Conservation (phyloP, 2,888 invertebrate species). For the Leptothorax acervorum region DNA sequence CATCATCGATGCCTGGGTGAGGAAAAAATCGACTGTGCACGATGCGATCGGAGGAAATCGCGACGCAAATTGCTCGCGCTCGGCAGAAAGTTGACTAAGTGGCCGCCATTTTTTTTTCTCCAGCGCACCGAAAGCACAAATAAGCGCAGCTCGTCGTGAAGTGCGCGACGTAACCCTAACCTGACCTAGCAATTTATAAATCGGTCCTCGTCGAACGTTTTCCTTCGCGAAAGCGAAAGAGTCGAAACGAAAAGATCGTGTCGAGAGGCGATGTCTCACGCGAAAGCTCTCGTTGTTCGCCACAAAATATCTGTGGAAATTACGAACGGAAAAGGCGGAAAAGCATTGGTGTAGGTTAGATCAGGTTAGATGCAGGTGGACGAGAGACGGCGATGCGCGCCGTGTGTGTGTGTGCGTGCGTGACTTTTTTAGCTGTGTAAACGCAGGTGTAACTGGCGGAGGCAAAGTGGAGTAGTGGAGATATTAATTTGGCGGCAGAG, state of each 20-base stretch:
- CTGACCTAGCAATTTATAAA: neutral
- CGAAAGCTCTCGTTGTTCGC: neutral
- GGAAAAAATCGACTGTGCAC: neutral
- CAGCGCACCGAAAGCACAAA: conserved; percentile 22
- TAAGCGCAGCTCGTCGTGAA: conserved; percentile 1
- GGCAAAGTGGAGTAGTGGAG: neutral
- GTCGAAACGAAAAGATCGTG: neutral
- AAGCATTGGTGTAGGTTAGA: conserved; percentile 65
- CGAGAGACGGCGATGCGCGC: conserved; percentile 6
- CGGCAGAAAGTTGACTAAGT: conserved; percentile 34
- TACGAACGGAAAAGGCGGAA: neutral
- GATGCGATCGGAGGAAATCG: neutral
- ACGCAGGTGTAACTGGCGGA: no score
- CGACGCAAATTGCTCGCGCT: conserved; percentile 13
- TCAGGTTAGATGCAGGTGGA: neutral
- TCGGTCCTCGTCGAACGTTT: neutral
- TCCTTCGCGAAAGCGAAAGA: neutral
- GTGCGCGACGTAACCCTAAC: conserved; percentile 5
- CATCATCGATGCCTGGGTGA: neutral
- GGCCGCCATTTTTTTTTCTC: conserved; percentile 33
- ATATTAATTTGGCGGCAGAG: neutral
- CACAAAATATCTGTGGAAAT: conserved; percentile 12
- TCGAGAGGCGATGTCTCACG: no score
- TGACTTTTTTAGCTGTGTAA: neutral
- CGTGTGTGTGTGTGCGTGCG: neutral